Percentiles rank a stretch among this genome's conserved stretches.
Conservation (phyloP, 2,113 vertebrate genomes). For the Xiphorhynchus elegans region DNA sequence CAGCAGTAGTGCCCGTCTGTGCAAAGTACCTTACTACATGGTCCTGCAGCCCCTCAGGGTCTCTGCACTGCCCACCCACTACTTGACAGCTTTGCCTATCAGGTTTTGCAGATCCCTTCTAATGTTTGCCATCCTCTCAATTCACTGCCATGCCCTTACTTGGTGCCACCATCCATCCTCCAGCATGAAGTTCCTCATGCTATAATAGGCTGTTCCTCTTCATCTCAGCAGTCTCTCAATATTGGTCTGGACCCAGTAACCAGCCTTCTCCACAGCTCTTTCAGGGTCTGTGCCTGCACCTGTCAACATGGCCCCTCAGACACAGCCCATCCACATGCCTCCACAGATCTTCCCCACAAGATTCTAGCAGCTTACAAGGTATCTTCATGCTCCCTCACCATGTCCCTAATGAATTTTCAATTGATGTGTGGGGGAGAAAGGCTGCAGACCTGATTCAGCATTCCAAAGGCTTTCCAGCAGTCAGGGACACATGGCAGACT, state of each 20-base stretch:
- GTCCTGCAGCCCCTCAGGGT: neutral
- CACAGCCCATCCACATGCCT: neutral
- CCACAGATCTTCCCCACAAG: neutral
- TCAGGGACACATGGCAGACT: neutral
- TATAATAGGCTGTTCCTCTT: neutral
- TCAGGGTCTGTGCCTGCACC: neutral
- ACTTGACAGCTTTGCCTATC: fast-evolving
- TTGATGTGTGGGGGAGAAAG: neutral
- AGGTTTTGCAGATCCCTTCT: neutral
- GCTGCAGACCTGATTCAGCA: neutral
- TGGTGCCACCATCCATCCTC: neutral
- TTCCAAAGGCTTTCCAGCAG: neutral
- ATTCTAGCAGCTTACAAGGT: neutral
- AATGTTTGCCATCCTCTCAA: neutral
- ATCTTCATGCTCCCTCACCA: neutral
- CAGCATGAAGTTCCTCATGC: neutral
- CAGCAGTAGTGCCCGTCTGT: neutral
- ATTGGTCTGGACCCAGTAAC: neutral
- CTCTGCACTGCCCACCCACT: neutral
- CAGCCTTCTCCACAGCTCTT: neutral
- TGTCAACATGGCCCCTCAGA: neutral
- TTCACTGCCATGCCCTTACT: neutral
- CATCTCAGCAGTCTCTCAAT: neutral
- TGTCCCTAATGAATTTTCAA: neutral
- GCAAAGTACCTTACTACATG: neutral